Percentiles rank a stretch among this genome's conserved stretches.
Conservation (phyloP, 2,888 invertebrate genomes). For the Sisyra nigra region DNA sequence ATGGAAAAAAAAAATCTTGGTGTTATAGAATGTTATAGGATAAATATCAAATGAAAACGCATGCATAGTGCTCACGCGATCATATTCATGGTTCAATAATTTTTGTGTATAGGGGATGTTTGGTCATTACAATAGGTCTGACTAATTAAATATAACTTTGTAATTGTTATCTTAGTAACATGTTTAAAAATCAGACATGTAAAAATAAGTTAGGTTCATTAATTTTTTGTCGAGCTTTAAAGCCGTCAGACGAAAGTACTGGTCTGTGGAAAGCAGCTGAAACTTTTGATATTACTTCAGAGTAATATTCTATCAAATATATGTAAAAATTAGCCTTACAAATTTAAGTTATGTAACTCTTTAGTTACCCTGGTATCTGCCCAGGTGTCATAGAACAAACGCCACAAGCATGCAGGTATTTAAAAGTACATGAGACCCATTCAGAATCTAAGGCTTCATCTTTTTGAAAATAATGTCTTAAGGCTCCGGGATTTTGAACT, state of each 20-base stretch:
- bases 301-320: slow-evolving; percentile 6
- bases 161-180: slow-evolving; percentile 4
- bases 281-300: slow-evolving; percentile 4
- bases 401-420: slow-evolving; percentile 7
- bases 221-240: slow-evolving; percentile 6
- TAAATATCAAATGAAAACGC: neutral
- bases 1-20: too few relatives aligned
- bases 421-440: slow-evolving; percentile 3
- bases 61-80: neutral
- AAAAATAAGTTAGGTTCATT: slow-evolving; percentile 6
- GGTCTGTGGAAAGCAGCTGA: slow-evolving; percentile 5
- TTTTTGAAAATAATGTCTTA: slow-evolving; percentile 7
- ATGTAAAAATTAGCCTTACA: slow-evolving; percentile 6
- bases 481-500: slow-evolving; percentile 6
- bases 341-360: slow-evolving; percentile 8
- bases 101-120: neutral
- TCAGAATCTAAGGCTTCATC: slow-evolving; percentile 6
- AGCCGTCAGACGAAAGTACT: slow-evolving; percentile 6
- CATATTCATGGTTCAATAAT: neutral
- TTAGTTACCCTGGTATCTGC: slow-evolving; percentile 5
- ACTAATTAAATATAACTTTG: slow-evolving; percentile 5
- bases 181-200: slow-evolving; percentile 6
- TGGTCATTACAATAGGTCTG: slow-evolving; percentile 7
- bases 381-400: too few relatives aligned
- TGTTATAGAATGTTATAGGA: neutral